These are phyloP conservation scores for Cryptops parisi DNA, from an alignment of 2,888 invertebrate genomes.

Conservation along the genomic window DNA sequence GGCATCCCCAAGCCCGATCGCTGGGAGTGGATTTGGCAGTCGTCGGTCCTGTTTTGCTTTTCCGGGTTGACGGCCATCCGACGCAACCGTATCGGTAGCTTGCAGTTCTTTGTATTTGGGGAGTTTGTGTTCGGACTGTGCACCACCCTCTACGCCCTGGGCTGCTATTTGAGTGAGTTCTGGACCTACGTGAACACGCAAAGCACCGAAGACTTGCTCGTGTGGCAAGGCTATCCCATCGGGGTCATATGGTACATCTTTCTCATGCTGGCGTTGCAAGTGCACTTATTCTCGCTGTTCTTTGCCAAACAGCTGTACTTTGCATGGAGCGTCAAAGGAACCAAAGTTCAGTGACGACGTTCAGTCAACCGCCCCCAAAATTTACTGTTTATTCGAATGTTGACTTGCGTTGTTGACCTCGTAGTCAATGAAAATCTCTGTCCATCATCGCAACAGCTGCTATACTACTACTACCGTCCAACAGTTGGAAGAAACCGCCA, in stretches of 20 bases:
- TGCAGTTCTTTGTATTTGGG: constrained; percentile 69
- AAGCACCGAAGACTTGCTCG: constrained; percentile 49
- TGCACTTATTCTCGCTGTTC: constrained; percentile 71
- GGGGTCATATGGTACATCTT: constrained; percentile 87
- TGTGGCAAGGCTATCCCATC: constrained; percentile 84
- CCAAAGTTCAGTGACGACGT: too few species aligned
- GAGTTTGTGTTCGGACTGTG: constrained; percentile 58
- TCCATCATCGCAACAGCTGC: too few species aligned
- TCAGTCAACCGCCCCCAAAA: too few species aligned
- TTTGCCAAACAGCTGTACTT: constrained; percentile 67
- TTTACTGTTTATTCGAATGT: too few species aligned
- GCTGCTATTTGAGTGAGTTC: constrained; percentile 71
- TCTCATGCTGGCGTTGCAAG: constrained; percentile 68
- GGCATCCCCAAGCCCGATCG: constrained; percentile 76
- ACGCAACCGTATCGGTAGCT: constrained; percentile 59
- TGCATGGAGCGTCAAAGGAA: constrained; percentile 54
- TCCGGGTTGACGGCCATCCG: constrained; percentile 73
- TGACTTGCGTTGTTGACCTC: too few species aligned
- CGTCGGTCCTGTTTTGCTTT: constrained; percentile 66
- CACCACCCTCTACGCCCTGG: constrained; percentile 63
- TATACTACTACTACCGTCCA: too few species aligned
- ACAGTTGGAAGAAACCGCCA: too few species aligned
- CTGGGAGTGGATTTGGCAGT: constrained; percentile 92
- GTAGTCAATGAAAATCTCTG: too few species aligned
- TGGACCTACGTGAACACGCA: constrained; percentile 59